Conservation (phyloP, 2,113 vertebrate genomes). For the Podiceps cristatus region DNA sequence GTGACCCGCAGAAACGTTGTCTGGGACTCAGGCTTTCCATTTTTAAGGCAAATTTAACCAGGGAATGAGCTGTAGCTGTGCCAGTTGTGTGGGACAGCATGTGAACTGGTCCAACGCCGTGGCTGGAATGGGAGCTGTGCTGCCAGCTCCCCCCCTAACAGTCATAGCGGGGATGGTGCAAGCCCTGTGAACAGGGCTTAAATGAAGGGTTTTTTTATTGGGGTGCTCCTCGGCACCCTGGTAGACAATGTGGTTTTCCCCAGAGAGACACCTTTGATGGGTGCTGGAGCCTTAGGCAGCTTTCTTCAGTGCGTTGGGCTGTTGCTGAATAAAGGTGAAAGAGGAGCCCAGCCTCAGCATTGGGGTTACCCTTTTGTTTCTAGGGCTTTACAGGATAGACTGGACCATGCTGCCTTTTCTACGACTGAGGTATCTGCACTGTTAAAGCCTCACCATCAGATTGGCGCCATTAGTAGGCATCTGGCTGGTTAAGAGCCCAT, state of each 20-base stretch:
- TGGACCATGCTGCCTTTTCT: neutral
- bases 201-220: neutral
- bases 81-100: neutral
- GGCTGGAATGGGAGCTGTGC: neutral
- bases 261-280: neutral
- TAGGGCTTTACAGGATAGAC: neutral
- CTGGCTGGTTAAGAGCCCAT: neutral
- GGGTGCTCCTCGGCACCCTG: neutral
- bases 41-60: neutral
- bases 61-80: neutral
- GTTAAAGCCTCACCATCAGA: rapidly evolving
- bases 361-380: neutral
- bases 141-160: neutral
- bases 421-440: rapidly evolving
- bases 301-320: neutral
- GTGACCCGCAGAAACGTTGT: neutral
- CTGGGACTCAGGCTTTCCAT: neutral
- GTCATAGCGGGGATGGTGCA: neutral
- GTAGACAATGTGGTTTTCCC: neutral
- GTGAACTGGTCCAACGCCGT: rapidly evolving
- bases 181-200: neutral
- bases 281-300: neutral
- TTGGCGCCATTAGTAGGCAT: neutral
- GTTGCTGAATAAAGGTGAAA: rapidly evolving
- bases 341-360: neutral